A percentile compares a stretch with the other conserved stretches of the same genome.
Conservation (phyloP, 2,113 vertebrate species). For the Antechinus flavipes region DNA sequence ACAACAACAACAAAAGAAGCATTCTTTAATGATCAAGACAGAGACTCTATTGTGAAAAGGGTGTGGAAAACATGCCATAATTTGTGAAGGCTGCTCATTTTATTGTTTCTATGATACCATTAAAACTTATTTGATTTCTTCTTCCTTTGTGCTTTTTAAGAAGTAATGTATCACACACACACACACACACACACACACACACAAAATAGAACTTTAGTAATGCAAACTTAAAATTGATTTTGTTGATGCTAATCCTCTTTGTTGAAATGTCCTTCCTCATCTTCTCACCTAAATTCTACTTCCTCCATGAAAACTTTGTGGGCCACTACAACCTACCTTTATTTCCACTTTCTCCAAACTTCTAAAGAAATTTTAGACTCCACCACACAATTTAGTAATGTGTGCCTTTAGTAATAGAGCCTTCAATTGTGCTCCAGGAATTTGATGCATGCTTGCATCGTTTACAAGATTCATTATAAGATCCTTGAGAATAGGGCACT, state of each 20-base stretch:
- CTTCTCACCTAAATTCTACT: neutral
- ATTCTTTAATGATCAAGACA: constrained; percentile 69
- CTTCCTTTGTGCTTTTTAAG: neutral
- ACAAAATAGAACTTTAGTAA: neutral
- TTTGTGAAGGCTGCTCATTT: constrained; percentile 56
- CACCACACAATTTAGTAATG: neutral
- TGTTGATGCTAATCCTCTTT: neutral
- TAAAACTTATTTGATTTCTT: neutral
- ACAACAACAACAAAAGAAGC: constrained; percentile 60
- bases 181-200: neutral
- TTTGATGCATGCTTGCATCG: neutral
- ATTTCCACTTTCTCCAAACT: neutral
- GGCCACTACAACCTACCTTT: neutral
- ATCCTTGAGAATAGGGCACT: constrained; percentile 26
- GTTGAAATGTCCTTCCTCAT: neutral
- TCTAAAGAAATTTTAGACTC: neutral
- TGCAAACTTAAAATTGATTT: neutral
- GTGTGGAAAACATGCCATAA: constrained; percentile 45
- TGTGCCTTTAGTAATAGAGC: neutral
- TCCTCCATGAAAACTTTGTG: neutral
- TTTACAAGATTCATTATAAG: neutral
- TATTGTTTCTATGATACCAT: constrained; percentile 44
- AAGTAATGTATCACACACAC: neutral
- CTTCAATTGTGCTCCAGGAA: neutral
- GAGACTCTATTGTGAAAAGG: constrained; percentile 65